phyloP scores from a whole-genome alignment of 2,797 vertebrate species.

The Florisuga fusca region DNA sequence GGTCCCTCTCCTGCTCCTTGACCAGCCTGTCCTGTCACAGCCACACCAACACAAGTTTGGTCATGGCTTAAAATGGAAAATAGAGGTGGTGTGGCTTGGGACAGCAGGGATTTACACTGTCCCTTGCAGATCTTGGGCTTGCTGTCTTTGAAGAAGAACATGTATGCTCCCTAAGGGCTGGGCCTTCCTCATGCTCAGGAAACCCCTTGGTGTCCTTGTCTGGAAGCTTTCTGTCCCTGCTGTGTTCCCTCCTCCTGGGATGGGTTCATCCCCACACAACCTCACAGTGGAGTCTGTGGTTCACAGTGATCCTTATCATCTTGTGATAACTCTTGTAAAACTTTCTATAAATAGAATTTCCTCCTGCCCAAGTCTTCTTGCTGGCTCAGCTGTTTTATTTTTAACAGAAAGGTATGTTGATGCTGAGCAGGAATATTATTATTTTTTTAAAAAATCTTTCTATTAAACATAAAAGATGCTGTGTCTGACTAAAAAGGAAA shows the following conservation, averaged over 20 bases:
- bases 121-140: not conserved
- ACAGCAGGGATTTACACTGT: not conserved
- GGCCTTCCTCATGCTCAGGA: not conserved
- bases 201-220: not conserved
- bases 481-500: slow-evolving; percentile 52
- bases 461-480: slow-evolving; percentile 69
- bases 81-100: not conserved
- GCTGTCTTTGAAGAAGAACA: not conserved
- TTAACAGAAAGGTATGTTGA: slow-evolving; percentile 64
- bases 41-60: not conserved
- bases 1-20: not conserved
- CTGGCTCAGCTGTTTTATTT: slow-evolving; percentile 69
- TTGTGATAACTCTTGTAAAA: slow-evolving; percentile 49
- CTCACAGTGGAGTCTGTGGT: not conserved
- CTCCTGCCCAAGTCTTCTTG: slow-evolving; percentile 41
- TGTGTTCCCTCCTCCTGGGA: not conserved
- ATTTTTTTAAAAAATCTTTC: not conserved
- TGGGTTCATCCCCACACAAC: not conserved
- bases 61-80: not conserved
- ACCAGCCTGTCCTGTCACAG: not conserved
- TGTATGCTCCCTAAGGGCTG: not conserved
- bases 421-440: slow-evolving; percentile 49
- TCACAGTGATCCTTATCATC: slow-evolving; percentile 5
- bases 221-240: not conserved
- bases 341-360: slow-evolving; percentile 65